Evolutionary conservation across 2,888 invertebrate genomes (phyloP), one percentile per base, ranked within the genome.

Genomic region (Meandrusa payeni): DNA sequence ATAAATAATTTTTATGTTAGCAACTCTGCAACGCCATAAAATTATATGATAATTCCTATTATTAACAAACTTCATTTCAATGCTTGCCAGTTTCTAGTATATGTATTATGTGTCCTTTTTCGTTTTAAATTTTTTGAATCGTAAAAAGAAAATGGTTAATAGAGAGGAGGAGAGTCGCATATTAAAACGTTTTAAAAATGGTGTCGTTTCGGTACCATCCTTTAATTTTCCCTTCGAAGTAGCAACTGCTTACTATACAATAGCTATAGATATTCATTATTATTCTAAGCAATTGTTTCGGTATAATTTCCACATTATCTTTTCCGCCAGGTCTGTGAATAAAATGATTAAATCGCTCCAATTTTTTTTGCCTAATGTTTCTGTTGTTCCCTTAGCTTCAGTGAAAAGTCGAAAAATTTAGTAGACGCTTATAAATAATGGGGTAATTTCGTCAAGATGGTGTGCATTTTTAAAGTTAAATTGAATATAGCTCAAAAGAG

Each of bases 261-360:
- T 33, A 23, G 38, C 32, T 39, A 54, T 52, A 74, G 67, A 68
- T 64, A 71, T 76, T 76, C 72, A 75, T 77, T 81, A 76, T 76
- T 76, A 76, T 76, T 68, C 65, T 64, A 69, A 57, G 66, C 75
- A 75, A 74, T 77, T 75, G 70, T 71, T 69, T 62, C 69, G 59
- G 76, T 70, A 78, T 79, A 78, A 81, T 79, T 77, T 72, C 51
- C 57, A 64, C 72, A 77, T 80, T 79, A 76, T 73, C 65, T 76
- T 62, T 62, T 64, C 55, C 60, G 62, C 65, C 69, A 69, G 69
- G 70, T 72, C 65, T 67, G 59, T 69, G 74, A 76, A 75, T 69
- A 65, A 70, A 76, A 77, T 77, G 70, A 78, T 78, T 76, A 74
- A 77, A 78, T 73, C 69, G 68, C 59, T 62, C 66, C 69, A 76